Conservation (phyloP, 2,888 invertebrate genomes). For the Cantharis lateralis region DNA sequence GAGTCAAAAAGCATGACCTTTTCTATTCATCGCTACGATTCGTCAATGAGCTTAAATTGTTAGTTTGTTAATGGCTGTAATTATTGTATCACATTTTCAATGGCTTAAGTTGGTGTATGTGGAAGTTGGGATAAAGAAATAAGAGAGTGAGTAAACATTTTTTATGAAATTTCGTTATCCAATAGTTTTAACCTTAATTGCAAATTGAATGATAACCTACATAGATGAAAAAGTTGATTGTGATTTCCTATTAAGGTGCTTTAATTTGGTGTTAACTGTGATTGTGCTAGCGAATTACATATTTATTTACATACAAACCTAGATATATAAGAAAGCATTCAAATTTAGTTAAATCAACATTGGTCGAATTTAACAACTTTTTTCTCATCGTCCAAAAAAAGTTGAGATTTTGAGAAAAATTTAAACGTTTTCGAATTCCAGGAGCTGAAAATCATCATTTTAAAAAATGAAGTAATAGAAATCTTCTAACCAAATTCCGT, state of each 20-base stretch:
- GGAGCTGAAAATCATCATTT: no score
- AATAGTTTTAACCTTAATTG: neutral
- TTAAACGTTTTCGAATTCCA: no score
- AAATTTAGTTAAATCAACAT: neutral
- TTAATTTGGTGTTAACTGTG: neutral
- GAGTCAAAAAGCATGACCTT: neutral
- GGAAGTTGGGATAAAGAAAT: neutral
- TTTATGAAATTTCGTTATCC: neutral
- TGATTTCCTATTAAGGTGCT: neutral
- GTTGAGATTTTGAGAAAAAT: no score
- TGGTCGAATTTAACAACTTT: neutral
- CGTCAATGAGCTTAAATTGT: neutral
- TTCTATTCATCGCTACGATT: neutral
- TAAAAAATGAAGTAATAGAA: no score
- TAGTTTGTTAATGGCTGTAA: neutral
- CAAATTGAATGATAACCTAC: neutral
- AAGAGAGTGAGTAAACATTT: neutral
- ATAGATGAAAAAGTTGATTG: neutral
- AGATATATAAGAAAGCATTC: neutral
- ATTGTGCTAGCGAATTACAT: neutral
- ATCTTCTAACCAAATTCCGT: no score
- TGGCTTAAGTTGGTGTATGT: no score
- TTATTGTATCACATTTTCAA: neutral
- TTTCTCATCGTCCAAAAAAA: no score
- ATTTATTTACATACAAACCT: neutral